Evolutionary conservation across 2,888 invertebrate species (phyloP).

Genomic region (Cheilosia soror): DNA sequence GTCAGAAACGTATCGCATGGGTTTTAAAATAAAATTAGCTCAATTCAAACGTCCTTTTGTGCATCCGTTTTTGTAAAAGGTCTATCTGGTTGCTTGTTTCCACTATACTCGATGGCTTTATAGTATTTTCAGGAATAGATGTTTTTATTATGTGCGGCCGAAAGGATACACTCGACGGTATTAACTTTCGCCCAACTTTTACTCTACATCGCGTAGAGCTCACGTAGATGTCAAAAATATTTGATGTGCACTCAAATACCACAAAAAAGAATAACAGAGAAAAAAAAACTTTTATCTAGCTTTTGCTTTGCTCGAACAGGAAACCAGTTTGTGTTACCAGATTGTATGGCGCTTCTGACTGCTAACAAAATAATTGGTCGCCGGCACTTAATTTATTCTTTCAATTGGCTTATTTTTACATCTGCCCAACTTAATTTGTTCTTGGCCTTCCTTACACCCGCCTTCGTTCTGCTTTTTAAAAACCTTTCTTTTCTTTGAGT

Average conservation of each 20-base stretch:
- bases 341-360: slow-evolving; percentile 45
- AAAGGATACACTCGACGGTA: slow-evolving; percentile 5
- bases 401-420: slow-evolving; percentile 57
- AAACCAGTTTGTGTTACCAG: slow-evolving; percentile 20
- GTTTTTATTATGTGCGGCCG: neutral
- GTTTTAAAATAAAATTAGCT: neutral
- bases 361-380: slow-evolving; percentile 37
- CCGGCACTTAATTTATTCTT: slow-evolving; percentile 68
- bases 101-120: neutral
- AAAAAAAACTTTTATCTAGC: slow-evolving; percentile 10
- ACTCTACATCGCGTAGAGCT: slow-evolving; percentile 31
- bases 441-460: slow-evolving; percentile 38
- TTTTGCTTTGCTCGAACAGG: slow-evolving; percentile 55
- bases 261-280: too few species aligned
- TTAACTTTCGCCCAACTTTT: neutral
- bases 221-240: neutral
- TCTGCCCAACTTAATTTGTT: slow-evolving; percentile 37
- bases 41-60: neutral
- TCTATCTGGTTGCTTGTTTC: slow-evolving; percentile 13
- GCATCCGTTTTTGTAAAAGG: slow-evolving; percentile 40
- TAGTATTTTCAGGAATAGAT: neutral
- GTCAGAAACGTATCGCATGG: slow-evolving; percentile 8
- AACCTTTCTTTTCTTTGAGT: slow-evolving; percentile 46
- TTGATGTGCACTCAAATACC: slow-evolving; percentile 29
- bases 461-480: slow-evolving; percentile 59